phyloP scores from a whole-genome alignment of 2,113 vertebrate species.

The Jaculus jaculus region DNA sequence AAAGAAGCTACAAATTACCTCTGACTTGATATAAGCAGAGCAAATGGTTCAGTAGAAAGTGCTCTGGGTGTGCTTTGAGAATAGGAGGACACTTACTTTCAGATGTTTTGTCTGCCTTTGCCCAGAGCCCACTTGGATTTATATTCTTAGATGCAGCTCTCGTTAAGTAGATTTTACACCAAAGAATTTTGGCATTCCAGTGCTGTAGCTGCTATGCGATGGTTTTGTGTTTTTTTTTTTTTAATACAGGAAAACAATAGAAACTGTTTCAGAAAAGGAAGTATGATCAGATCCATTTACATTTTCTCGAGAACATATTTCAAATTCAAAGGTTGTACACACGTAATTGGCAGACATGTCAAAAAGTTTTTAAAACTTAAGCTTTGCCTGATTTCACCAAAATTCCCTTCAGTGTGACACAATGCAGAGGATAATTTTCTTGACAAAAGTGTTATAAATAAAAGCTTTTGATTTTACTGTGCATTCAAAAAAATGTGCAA shows the following conservation, averaged over 20 bases:
- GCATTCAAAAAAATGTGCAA: constrained; percentile 2
- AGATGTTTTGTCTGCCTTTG: not conserved
- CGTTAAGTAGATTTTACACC: not conserved
- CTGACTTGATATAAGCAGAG: not conserved
- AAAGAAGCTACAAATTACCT: constrained; percentile 6
- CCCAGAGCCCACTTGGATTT: not conserved
- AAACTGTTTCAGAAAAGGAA: constrained; percentile 10
- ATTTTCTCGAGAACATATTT: constrained; percentile 10
- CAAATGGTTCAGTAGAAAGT: not conserved
- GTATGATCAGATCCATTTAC: not conserved
- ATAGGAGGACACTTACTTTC: not conserved
- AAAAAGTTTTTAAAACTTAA: constrained; percentile 31
- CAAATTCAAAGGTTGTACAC: not conserved
- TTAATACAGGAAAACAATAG: not conserved
- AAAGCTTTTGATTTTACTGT: constrained; percentile 11
- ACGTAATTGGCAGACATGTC: not conserved
- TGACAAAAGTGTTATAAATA: not conserved
- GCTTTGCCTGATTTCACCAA: not conserved
- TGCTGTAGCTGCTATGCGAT: constrained; percentile 4
- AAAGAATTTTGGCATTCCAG: not conserved
- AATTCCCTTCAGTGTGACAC: not conserved
- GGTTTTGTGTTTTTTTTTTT: no score
- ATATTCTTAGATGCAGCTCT: not conserved
- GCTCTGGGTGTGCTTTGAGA: not conserved
- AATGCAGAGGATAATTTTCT: constrained; percentile 11